These are phyloP conservation scores for Peromyscus eremicus DNA, from an alignment of 2,797 vertebrate genomes.

Conservation along the genomic window DNA sequence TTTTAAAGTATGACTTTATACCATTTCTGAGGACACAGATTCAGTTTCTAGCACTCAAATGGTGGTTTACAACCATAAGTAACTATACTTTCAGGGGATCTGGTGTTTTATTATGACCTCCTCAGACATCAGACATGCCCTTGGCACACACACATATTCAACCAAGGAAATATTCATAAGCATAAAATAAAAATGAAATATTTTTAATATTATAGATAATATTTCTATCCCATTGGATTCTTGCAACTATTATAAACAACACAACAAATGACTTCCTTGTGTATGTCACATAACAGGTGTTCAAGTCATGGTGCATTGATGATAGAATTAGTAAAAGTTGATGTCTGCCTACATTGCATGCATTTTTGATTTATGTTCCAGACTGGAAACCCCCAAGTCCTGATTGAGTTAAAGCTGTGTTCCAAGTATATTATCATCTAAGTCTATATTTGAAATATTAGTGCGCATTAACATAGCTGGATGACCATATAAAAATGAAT, in stretches of 20 bases:
- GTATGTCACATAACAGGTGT: not conserved
- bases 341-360: not conserved
- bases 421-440: not conserved
- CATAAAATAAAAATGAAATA: not conserved
- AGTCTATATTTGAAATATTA: not conserved
- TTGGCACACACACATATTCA: not conserved
- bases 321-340: not conserved
- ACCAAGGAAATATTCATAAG: not conserved
- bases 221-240: not conserved
- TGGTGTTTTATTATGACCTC: not conserved
- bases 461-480: not conserved
- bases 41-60: not conserved
- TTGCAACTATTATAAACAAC: not conserved
- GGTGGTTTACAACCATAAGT: not conserved
- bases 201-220: not conserved
- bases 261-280: not conserved
- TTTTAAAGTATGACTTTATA: not conserved
- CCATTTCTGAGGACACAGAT: not conserved
- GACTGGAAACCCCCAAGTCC: not conserved
- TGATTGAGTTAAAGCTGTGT: not conserved
- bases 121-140: not conserved
- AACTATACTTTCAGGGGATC: not conserved
- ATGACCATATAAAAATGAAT: not conserved
- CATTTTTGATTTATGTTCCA: not conserved
- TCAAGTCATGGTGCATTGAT: not conserved